A percentile compares a stretch with the other conserved stretches of the same genome.
Conservation (phyloP, 2,113 vertebrate species). For the Isichthys henryi region DNA sequence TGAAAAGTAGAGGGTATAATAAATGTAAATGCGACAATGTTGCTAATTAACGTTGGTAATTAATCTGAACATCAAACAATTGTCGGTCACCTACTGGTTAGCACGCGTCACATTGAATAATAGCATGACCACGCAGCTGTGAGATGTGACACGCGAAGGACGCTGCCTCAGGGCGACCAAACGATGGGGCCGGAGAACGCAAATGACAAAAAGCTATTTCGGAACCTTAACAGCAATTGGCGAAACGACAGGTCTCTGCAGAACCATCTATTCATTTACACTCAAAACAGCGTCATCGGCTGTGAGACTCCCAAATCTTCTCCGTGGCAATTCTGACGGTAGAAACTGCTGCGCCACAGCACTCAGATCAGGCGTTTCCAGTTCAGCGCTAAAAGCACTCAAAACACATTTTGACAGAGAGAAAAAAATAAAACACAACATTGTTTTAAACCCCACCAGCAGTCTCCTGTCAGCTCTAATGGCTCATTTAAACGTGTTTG, state of each 20-base stretch:
- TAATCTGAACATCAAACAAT: background rate
- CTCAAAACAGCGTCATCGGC: background rate
- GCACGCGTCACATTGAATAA: background rate
- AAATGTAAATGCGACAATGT: background rate
- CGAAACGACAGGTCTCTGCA: background rate
- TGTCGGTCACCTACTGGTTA: background rate
- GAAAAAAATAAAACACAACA: background rate
- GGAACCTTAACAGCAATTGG: background rate
- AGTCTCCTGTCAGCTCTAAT: background rate
- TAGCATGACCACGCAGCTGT: background rate
- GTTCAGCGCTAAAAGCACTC: background rate
- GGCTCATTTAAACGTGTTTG: constrained; percentile 9
- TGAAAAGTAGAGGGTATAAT: background rate
- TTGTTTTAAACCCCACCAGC: background rate
- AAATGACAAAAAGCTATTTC: background rate
- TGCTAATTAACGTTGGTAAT: background rate
- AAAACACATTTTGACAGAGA: background rate
- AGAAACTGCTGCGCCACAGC: background rate
- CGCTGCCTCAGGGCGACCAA: background rate
- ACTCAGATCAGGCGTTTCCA: background rate
- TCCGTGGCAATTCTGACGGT: background rate
- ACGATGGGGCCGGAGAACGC: background rate
- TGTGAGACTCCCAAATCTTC: background rate
- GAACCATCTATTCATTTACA: background rate
- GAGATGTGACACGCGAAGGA: background rate